A percentile compares a stretch with the other conserved stretches of the same genome.
phyloP scores from a whole-genome alignment of 2,888 invertebrate genomes.

The Zaprionus bogoriensis region DNA sequence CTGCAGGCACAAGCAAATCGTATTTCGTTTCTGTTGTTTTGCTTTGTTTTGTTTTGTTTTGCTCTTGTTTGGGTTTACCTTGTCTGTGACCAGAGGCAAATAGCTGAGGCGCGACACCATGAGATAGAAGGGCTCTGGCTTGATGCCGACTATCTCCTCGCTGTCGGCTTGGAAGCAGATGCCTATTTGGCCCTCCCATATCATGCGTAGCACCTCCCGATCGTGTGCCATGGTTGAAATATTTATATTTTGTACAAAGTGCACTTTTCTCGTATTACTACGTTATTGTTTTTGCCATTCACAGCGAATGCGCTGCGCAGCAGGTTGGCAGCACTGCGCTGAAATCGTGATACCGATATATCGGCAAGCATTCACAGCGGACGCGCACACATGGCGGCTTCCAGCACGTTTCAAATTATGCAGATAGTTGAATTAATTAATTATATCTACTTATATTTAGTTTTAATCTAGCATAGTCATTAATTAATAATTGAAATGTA shows the following conservation, averaged over 20 bases:
- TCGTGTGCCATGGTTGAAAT: slow-evolving; percentile 92
- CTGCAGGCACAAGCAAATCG: slow-evolving; percentile 81
- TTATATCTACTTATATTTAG: neutral
- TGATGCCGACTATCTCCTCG: slow-evolving; percentile 94
- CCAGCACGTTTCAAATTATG: neutral
- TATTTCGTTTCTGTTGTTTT: slow-evolving; percentile 43
- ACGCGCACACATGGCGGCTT: neutral
- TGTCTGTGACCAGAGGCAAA: slow-evolving; percentile 96
- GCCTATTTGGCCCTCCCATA: slow-evolving; percentile 98
- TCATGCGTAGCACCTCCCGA: slow-evolving; percentile 95
- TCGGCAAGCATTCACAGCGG: neutral
- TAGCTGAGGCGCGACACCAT: slow-evolving; percentile 97
- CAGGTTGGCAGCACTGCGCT: slow-evolving; percentile 18
- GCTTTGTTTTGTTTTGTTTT: neutral
- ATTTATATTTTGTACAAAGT: slow-evolving; percentile 37
- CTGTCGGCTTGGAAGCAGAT: slow-evolving; percentile 94
- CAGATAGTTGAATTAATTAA: neutral
- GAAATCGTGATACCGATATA: neutral
- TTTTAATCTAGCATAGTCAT: too few species aligned
- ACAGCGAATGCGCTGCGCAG: slow-evolving; percentile 2
- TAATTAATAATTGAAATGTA: too few species aligned
- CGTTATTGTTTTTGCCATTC: slow-evolving; percentile 37
- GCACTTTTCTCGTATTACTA: slow-evolving; percentile 14
- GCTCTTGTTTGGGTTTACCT: slow-evolving; percentile 85
- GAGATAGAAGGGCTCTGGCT: slow-evolving; percentile 95